phyloP scores from a whole-genome alignment of 2,888 invertebrate species.

The Subacronicta megacephala region DNA sequence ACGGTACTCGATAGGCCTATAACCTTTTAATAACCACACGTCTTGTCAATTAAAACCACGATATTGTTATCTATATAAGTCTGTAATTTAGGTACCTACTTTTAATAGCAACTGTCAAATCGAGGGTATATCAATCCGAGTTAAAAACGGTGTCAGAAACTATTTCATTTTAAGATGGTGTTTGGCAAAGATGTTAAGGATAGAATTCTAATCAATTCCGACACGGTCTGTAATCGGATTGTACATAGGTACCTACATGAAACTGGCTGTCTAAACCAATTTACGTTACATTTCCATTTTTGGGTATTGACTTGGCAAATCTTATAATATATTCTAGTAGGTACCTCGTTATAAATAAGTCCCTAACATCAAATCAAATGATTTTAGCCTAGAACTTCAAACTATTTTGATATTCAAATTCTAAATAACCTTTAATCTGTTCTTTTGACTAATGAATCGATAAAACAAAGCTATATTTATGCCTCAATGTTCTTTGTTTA shows the following conservation, averaged over 20 bases:
- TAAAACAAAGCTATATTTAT: conserved; percentile 12
- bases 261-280: conserved; percentile 35
- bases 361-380: conserved; percentile 16
- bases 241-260: conserved; percentile 26
- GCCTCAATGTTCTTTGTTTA: conserved; percentile 28
- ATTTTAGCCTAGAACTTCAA: conserved; percentile 2
- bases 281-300: conserved; percentile 31
- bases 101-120: conserved; percentile 8
- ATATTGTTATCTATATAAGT: neutral
- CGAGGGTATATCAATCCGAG: conserved; percentile 2
- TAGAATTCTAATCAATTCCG: conserved; percentile 48
- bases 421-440: conserved; percentile 1
- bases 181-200: conserved; percentile 42
- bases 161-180: conserved; percentile 25
- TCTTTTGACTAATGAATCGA: conserved; percentile 12
- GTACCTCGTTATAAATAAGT: conserved; percentile 44
- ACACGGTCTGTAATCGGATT: conserved; percentile 51
- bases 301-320: conserved; percentile 24
- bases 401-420: conserved; percentile 12
- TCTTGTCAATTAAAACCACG: conserved; percentile 5
- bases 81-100: too few relatives aligned
- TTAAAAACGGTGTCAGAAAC: conserved; percentile 14
- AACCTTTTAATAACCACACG: conserved; percentile 12
- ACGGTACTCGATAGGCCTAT: conserved; percentile 4
- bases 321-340: conserved; percentile 23